phyloP scores from a whole-genome alignment of 2,113 vertebrate species.

The Melanerpes aurifrons region DNA sequence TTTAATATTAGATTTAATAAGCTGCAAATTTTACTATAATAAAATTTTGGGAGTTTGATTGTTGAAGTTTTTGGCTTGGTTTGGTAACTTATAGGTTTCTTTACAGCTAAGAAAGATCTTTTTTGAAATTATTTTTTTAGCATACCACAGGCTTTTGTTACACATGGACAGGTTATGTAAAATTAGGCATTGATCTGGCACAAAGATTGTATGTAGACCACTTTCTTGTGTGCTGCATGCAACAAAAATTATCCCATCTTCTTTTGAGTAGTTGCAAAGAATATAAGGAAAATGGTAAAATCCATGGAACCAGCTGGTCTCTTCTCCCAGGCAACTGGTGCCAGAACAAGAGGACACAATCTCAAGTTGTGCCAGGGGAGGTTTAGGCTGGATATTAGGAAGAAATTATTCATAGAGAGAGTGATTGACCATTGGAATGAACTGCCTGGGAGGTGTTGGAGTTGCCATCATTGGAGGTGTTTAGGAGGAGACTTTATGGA shows the following conservation, averaged over 20 bases:
- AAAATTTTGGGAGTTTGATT: not conserved
- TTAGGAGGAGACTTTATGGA: too few relatives aligned
- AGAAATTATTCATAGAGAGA: too few relatives aligned
- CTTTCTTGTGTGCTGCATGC: not conserved
- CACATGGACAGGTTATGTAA: not conserved
- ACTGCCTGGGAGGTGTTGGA: too few relatives aligned
- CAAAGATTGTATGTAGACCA: not conserved
- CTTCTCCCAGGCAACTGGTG: too few relatives aligned
- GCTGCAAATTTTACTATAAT: not conserved
- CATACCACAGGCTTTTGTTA: not conserved
- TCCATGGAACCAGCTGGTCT: not conserved
- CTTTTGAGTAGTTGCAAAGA: not conserved
- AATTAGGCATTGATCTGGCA: not conserved
- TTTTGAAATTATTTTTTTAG: fast-evolving
- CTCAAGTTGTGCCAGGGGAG: too few relatives aligned
- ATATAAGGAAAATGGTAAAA: not conserved
- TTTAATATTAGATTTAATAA: not conserved
- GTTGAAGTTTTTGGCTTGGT: not conserved
- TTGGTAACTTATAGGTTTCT: fast-evolving
- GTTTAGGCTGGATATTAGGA: too few relatives aligned
- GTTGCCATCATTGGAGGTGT: too few relatives aligned
- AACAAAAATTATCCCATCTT: not conserved
- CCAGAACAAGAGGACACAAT: too few relatives aligned
- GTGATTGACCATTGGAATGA: too few relatives aligned
- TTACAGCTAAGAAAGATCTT: not conserved